Conservation (phyloP, 2,797 vertebrate species). For the Nyctibius grandis region DNA sequence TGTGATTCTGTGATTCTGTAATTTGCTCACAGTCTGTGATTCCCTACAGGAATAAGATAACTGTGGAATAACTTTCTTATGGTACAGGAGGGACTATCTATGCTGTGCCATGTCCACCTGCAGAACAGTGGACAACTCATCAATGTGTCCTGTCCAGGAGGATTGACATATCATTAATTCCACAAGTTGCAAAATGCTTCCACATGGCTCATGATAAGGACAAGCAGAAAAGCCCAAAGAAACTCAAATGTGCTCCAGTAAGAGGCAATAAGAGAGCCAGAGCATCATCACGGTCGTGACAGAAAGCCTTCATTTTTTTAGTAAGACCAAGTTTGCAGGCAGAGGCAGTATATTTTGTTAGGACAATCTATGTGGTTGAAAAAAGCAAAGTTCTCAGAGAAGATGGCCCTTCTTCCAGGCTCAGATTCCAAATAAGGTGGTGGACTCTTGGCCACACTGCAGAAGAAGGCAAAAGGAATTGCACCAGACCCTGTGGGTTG, state of each 20-base stretch:
- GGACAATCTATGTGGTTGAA: neutral
- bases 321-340: neutral
- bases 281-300: accelerated
- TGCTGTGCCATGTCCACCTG: neutral
- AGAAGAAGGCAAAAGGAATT: neutral
- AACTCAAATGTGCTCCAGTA: neutral
- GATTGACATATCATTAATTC: neutral
- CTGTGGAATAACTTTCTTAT: neutral
- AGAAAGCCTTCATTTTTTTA: neutral
- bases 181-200: neutral
- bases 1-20: no score
- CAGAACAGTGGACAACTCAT: neutral
- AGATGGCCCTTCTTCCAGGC: neutral
- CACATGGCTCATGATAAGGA: neutral
- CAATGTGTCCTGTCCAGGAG: neutral
- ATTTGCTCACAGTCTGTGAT: neutral
- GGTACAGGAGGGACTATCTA: neutral
- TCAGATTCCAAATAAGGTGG: accelerated
- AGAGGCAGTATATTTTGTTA: neutral
- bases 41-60: neutral
- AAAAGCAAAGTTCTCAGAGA: neutral
- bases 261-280: neutral
- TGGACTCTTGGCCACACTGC: neutral
- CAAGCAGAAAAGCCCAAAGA: neutral
- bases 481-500: accelerated